phyloP scores from a whole-genome alignment of 2,888 invertebrate species.

The Pterobdella sp. region DNA sequence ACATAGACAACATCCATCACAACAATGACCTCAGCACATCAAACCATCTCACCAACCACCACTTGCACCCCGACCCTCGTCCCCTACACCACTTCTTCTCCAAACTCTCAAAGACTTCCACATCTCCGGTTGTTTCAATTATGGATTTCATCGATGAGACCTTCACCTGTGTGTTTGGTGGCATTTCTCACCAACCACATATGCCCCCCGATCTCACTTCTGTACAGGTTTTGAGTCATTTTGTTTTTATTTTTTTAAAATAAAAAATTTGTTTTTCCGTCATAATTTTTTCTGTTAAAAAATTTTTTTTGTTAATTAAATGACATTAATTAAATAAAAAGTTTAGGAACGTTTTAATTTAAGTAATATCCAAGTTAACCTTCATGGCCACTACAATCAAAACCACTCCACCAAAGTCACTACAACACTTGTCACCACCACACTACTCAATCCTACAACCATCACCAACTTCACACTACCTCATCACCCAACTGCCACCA shows the following conservation, averaged over 20 bases:
- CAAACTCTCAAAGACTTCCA: conserved; percentile 1
- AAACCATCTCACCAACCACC: conserved; percentile 17
- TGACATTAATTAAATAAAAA: too few relatives aligned
- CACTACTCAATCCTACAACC: too few relatives aligned
- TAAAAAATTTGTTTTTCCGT: too few relatives aligned
- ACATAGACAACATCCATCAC: conserved; percentile 19
- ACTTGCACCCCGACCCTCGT: conserved; percentile 5
- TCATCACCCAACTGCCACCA: too few relatives aligned
- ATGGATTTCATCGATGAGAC: conserved; percentile 48
- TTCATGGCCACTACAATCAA: too few relatives aligned
- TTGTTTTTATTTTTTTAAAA: background rate
- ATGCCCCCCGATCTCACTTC: conserved; percentile 17
- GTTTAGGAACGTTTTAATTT: too few relatives aligned
- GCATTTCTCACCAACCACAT: background rate
- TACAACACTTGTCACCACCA: too few relatives aligned
- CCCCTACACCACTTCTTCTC: conserved; percentile 25
- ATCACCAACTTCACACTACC: too few relatives aligned
- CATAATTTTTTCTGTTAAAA: too few relatives aligned
- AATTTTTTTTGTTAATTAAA: too few relatives aligned
- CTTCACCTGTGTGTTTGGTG: conserved; percentile 31
- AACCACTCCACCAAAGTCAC: too few relatives aligned
- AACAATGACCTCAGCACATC: conserved; percentile 28
- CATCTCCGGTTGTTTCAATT: conserved; percentile 48
- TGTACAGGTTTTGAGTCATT: background rate
- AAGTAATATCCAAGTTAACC: too few relatives aligned